phyloP scores from a whole-genome alignment of 2,113 vertebrate species.

The Sander lucioperca region DNA sequence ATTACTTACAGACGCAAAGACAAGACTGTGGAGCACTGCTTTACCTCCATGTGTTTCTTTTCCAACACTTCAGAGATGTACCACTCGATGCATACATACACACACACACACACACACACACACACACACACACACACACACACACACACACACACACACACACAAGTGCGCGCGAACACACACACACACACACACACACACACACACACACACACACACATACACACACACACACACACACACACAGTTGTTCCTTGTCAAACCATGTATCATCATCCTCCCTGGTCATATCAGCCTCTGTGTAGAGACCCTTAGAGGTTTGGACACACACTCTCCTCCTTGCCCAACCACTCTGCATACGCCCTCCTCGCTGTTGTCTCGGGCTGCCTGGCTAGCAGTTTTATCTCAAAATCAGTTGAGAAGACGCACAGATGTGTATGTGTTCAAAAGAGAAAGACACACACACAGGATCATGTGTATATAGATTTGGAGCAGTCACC shows the following conservation, averaged over 20 bases:
- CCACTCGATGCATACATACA: conserved; percentile 70
- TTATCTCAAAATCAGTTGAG: conserved; percentile 47
- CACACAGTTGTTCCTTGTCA: conserved; percentile 50
- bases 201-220: conserved; percentile 23
- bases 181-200: conserved; percentile 38
- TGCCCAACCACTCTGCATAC: conserved; percentile 43
- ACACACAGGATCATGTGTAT: conserved; percentile 75
- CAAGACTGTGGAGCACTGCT: conserved; percentile 77
- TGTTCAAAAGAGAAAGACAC: conserved; percentile 23
- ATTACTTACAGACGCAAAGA: conserved; percentile 80
- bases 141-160: conserved; percentile 39
- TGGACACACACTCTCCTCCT: conserved; percentile 51
- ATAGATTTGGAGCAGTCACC: conserved; percentile 75
- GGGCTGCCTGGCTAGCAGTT: conserved; percentile 49
- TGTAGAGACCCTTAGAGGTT: conserved; percentile 57
- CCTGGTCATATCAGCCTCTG: conserved; percentile 48
- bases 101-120: conserved; percentile 40
- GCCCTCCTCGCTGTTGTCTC: conserved; percentile 52
- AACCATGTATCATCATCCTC: conserved; percentile 50
- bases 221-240: conserved; percentile 27
- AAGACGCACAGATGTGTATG: conserved; percentile 55
- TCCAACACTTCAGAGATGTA: conserved; percentile 68
- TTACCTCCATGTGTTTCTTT: conserved; percentile 70
- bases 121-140: conserved; percentile 14
- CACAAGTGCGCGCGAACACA: no score